Conservation (phyloP, 1,140 invertebrate species). For the Drosophila pandora region DNA sequence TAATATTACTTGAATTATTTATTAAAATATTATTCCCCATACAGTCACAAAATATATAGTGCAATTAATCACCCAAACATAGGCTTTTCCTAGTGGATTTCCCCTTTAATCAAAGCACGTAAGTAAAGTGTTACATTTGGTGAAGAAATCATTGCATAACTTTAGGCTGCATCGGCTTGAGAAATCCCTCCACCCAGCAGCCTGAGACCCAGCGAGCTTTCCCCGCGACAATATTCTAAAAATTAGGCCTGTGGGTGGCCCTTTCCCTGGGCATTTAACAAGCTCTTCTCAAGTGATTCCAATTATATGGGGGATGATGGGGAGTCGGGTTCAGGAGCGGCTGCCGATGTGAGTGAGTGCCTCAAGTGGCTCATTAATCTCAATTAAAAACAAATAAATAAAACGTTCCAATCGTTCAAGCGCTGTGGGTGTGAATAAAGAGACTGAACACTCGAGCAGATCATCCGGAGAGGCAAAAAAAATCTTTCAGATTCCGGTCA, state of each 20-base stretch:
- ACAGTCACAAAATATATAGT: slow-evolving; percentile 28
- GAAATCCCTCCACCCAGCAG: background rate
- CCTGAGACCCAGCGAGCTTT: slow-evolving; percentile 1
- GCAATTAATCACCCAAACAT: slow-evolving; percentile 18
- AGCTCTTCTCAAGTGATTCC: slow-evolving; percentile 57
- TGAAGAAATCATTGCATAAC: slow-evolving; percentile 50
- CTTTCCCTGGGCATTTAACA: slow-evolving; percentile 33
- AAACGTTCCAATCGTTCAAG: slow-evolving; percentile 26
- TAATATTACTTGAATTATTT: slow-evolving; percentile 22
- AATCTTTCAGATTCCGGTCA: slow-evolving; percentile 18
- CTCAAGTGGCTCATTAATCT: slow-evolving; percentile 74
- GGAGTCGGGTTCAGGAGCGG: slow-evolving; percentile 4
- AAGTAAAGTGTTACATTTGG: background rate
- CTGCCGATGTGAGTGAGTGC: slow-evolving; percentile 11
- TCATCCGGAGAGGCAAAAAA: slow-evolving; percentile 7
- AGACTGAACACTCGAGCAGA: slow-evolving; percentile 8
- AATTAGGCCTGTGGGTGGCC: slow-evolving; percentile 39
- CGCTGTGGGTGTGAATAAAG: slow-evolving; percentile 1
- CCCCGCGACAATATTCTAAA: slow-evolving; percentile 5
- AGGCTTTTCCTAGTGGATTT: slow-evolving; percentile 9
- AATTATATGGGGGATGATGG: slow-evolving; percentile 48
- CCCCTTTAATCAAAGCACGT: slow-evolving; percentile 29
- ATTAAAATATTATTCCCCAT: slow-evolving; percentile 19
- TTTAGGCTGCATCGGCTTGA: slow-evolving; percentile 32
- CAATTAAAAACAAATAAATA: slow-evolving; percentile 71